phyloP scores from a whole-genome alignment of 2,113 vertebrate species.

The Pogona vitticeps region DNA sequence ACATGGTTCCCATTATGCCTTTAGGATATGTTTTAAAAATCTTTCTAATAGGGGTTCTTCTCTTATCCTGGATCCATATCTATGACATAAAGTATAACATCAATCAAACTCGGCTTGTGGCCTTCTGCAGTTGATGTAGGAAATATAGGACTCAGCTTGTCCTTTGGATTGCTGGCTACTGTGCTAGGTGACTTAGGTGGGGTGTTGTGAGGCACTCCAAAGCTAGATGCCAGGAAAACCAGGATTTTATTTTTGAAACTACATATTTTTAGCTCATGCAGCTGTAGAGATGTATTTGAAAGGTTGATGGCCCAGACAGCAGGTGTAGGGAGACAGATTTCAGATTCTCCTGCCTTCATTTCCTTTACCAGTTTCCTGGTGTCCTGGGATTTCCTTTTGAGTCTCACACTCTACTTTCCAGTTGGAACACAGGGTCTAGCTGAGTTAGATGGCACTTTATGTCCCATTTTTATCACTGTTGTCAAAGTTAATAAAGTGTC shows the following conservation, averaged over 20 bases:
- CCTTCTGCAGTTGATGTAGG: too few relatives aligned
- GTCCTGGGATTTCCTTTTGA: not conserved
- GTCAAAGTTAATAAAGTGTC: not conserved
- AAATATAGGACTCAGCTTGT: not conserved
- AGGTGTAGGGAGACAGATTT: not conserved
- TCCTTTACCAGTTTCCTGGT: not conserved
- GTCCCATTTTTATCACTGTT: not conserved
- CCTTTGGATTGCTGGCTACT: not conserved
- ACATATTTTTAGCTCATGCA: not conserved
- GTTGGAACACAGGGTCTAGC: not conserved
- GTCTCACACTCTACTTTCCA: not conserved
- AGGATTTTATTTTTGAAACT: not conserved
- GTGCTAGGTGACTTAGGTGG: not conserved
- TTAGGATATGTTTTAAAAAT: not conserved
- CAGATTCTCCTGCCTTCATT: not conserved
- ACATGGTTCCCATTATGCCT: not conserved
- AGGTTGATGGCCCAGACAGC: not conserved
- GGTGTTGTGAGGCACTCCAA: not conserved
- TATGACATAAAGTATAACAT: not conserved
- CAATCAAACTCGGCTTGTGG: not conserved
- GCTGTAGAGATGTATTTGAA: not conserved
- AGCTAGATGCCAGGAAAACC: not conserved
- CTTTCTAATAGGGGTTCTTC: not conserved
- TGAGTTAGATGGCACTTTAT: not conserved
- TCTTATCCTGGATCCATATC: not conserved